Percentiles rank a stretch among this genome's conserved stretches.
Conservation (phyloP, 2,888 invertebrate genomes). For the Mermis nigrescens region DNA sequence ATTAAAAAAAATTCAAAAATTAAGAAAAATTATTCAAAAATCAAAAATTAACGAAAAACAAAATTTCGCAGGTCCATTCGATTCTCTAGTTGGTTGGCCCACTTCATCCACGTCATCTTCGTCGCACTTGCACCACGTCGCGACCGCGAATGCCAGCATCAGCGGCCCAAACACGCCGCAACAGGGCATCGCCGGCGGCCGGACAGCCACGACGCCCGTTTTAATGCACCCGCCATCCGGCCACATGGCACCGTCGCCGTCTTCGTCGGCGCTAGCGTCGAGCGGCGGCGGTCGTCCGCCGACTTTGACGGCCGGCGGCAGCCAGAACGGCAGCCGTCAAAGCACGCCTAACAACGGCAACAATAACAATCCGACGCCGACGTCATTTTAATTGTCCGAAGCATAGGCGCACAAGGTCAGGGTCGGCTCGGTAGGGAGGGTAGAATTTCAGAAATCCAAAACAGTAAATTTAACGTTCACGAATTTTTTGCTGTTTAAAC, state of each 20-base stretch:
- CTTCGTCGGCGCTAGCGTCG: background rate
- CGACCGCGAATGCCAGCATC: background rate
- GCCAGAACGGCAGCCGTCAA: conserved; percentile 3
- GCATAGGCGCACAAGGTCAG: too few relatives aligned
- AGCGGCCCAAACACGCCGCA: conserved; percentile 1
- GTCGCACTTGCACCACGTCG: background rate
- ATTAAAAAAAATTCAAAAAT: too few relatives aligned
- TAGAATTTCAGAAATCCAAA: too few relatives aligned
- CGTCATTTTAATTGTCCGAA: conserved; percentile 4
- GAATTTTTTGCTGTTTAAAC: too few relatives aligned
- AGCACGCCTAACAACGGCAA: conserved; percentile 5
- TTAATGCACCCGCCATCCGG: background rate
- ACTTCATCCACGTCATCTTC: too few relatives aligned
- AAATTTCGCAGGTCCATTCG: background rate
- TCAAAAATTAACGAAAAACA: too few relatives aligned
- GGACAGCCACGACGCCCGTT: background rate
- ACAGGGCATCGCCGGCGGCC: too few relatives aligned
- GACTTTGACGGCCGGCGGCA: background rate
- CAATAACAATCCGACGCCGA: conserved; percentile 6
- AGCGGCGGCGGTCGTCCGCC: background rate
- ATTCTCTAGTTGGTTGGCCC: background rate
- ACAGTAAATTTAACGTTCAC: too few relatives aligned
- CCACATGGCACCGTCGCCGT: background rate
- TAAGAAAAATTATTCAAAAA: too few relatives aligned
- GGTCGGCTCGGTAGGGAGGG: too few relatives aligned